These are phyloP conservation scores for Dryobota labecula DNA, from an alignment of 2,888 invertebrate species.

Conservation along the genomic window DNA sequence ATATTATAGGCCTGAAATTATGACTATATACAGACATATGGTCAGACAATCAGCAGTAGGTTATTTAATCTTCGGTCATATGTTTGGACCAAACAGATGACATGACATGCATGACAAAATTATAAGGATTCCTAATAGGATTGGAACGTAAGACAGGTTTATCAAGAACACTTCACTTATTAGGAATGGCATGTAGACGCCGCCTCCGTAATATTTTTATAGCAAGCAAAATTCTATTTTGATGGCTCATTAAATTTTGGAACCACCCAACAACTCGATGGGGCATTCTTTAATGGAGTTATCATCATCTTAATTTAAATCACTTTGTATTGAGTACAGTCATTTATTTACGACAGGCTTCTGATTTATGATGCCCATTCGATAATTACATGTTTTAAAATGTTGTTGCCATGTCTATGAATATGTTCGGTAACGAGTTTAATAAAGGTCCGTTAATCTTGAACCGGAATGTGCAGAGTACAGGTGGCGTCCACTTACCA, in stretches of 20 bases:
- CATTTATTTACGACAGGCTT: conserved; percentile 57
- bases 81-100: conserved; percentile 2
- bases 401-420: conserved; percentile 74
- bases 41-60: background rate
- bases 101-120: conserved; percentile 23
- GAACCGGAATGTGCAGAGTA: conserved; percentile 78
- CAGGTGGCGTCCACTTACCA: conserved; percentile 77
- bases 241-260: conserved; percentile 45
- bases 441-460: conserved; percentile 80
- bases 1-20: background rate
- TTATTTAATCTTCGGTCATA: conserved; percentile 7
- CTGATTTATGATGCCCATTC: conserved; percentile 59
- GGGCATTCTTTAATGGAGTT: conserved; percentile 52
- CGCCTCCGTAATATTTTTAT: conserved; percentile 54
- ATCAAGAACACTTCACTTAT: conserved; percentile 51
- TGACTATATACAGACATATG: background rate
- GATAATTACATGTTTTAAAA: conserved; percentile 65
- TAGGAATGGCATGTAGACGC: conserved; percentile 63
- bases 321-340: conserved; percentile 59
- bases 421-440: conserved; percentile 84
- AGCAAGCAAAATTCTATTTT: conserved; percentile 27
- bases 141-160: conserved; percentile 39
- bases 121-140: conserved; percentile 35
- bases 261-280: conserved; percentile 33
- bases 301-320: conserved; percentile 62